Base-by-base conservation (phyloP, 2,888 invertebrate species). In the Lasioglossum villosulum region DNA sequence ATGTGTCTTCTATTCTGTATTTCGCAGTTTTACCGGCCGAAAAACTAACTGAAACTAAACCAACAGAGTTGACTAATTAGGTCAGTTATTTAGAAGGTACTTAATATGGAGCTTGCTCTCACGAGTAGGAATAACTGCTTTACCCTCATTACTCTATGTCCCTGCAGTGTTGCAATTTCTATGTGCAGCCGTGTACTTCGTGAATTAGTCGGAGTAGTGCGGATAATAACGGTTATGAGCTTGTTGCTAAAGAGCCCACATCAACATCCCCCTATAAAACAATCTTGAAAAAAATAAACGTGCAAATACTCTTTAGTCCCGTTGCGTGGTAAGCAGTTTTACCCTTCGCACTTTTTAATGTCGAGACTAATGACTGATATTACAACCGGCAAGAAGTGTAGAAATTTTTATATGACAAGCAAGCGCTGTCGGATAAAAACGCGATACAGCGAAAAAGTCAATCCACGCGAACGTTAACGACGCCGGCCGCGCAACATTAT, bases 391-490 rank as follows among this genome's bases (percentile, higher is more conserved):
- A 66, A 66, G 23, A 34, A 30, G 34, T 19, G 19, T 16, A 8
- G 66, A 30, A 30, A 52, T 52, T 52, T 52, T 52, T 34, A 66
- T 34, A 34, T 30, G 66, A 66, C 19, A 56, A 59, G 72, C 59
- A 23, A 14, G 14, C 5, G 5, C 4, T 14, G 59, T 27, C 59
- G 59, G 59, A 27, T 59, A 59, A 59, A 59, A 59, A 27, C 27
- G 42, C 59, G 56, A 56, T n/a, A 45, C 27, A 27, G 23, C 12
- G 48, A 63, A 45, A 45, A 19, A 30, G 39, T 59, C 63, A 14
- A 37, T 23, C 77, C 27, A 30, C 30, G n/a, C 39, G 74, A 75
- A 78, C 82, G 77, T 76, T 39, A 70, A 78, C 23, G 56, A 48
- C 30, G 34, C 23, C 37, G 12, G 16, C 63, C 27, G 19, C 27